A percentile compares a stretch with the other conserved stretches of the same genome.
These are phyloP conservation scores for Drosophila paramelanica DNA, from an alignment of 2,888 invertebrate genomes.

Conservation along the genomic window DNA sequence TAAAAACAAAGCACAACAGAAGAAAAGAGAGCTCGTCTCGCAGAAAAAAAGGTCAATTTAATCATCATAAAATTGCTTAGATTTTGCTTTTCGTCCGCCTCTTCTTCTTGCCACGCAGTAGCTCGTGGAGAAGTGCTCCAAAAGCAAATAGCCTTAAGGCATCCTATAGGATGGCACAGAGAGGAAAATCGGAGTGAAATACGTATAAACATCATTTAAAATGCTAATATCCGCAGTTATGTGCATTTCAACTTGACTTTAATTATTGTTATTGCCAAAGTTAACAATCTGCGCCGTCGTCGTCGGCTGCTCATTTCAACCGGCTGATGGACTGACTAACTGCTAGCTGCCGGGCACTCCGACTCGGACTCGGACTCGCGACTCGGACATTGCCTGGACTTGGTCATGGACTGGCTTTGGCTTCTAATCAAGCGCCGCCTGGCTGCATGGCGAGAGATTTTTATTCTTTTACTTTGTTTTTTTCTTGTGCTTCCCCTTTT, in stretches of 20 bases:
- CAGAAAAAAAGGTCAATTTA: slow-evolving; percentile 78
- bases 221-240: slow-evolving; percentile 83
- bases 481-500: slow-evolving; percentile 10
- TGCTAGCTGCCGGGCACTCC: slow-evolving; percentile 41
- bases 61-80: slow-evolving; percentile 78
- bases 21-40: slow-evolving; percentile 9
- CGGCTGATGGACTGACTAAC: slow-evolving; percentile 70
- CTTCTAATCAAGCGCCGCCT: slow-evolving; percentile 68
- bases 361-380: background rate
- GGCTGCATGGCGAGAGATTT: slow-evolving; percentile 19
- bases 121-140: slow-evolving; percentile 39
- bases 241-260: slow-evolving; percentile 83
- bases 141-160: slow-evolving; percentile 65
- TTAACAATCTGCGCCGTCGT: slow-evolving; percentile 78
- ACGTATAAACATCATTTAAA: slow-evolving; percentile 81
- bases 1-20: slow-evolving; percentile 33
- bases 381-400: slow-evolving; percentile 1
- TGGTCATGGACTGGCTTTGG: slow-evolving; percentile 24
- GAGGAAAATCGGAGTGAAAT: slow-evolving; percentile 29
- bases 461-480: slow-evolving; percentile 6
- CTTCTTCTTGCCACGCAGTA: slow-evolving; percentile 20
- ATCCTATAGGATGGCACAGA: slow-evolving; percentile 3
- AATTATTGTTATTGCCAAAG: slow-evolving; percentile 84
- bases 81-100: slow-evolving; percentile 26
- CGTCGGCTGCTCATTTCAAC: slow-evolving; percentile 62